Conservation (phyloP, 1,140 invertebrate species). For the Listronotus bonariensis region DNA sequence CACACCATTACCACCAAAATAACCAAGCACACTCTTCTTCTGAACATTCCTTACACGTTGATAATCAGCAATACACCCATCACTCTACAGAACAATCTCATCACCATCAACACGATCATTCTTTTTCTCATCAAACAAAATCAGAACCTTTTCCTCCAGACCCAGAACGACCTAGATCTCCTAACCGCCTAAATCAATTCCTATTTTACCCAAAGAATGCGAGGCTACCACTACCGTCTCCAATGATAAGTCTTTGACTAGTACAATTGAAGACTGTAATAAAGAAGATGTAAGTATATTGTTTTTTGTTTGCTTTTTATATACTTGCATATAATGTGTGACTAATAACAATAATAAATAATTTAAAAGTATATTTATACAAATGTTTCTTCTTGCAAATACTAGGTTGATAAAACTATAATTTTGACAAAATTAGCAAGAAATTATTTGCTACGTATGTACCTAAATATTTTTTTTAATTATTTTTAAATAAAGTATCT, state of each 20-base stretch:
- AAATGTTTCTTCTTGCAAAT: background rate
- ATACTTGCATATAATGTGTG: background rate
- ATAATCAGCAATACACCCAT: no score
- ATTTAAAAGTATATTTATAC: background rate
- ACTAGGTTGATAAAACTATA: conserved; percentile 3
- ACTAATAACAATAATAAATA: conserved; percentile 1
- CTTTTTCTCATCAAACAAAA: background rate
- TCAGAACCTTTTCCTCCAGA: background rate
- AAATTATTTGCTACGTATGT: no score
- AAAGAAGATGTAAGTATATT: conserved; percentile 38
- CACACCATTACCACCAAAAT: conserved; percentile 1
- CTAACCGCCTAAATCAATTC: conserved; percentile 14
- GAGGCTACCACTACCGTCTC: conserved; percentile 45
- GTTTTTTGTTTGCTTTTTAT: background rate
- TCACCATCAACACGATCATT: conserved; percentile 4
- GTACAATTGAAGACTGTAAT: conserved; percentile 34
- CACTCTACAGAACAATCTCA: background rate
- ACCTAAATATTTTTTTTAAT: no score
- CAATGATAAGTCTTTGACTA: conserved; percentile 45
- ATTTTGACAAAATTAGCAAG: no score
- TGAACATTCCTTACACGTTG: no score
- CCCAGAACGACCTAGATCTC: conserved; percentile 11
- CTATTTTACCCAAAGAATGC: conserved; percentile 42
- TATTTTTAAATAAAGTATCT: no score
- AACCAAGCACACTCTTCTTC: background rate